These are phyloP conservation scores for Peromyscus californicus DNA, from an alignment of 2,113 vertebrate species.

Conservation along the genomic window DNA sequence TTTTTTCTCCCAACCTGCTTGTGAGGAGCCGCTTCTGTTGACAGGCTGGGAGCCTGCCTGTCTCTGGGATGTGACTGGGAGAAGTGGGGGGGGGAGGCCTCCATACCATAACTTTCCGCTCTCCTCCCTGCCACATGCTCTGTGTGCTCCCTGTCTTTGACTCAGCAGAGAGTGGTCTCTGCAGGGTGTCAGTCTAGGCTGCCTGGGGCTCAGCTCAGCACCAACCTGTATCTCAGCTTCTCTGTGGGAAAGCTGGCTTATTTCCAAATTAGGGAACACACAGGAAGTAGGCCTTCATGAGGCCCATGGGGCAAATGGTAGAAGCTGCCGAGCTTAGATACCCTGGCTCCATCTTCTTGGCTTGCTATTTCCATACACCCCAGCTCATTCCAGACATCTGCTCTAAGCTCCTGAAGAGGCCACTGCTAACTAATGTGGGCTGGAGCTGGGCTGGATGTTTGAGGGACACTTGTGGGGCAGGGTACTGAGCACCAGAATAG, in stretches of 20 bases:
- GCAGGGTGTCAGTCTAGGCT: neutral
- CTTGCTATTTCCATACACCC: neutral
- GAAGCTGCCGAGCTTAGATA: neutral
- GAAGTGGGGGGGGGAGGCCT: neutral
- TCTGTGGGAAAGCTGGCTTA: neutral
- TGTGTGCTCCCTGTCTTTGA: too few species aligned
- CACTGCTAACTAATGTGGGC: neutral
- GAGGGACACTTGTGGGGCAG: neutral
- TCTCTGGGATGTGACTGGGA: neutral
- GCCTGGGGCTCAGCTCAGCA: accelerated
- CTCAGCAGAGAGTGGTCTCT: neutral
- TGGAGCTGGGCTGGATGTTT: neutral
- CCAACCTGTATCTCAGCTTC: neutral
- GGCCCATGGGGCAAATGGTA: neutral
- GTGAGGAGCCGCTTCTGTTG: neutral
- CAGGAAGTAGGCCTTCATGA: neutral
- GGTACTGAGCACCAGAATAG: neutral
- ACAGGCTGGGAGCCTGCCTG: neutral
- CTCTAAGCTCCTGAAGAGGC: neutral
- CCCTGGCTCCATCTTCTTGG: accelerated
- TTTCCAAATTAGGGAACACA: constrained; percentile 3
- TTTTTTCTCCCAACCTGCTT: neutral
- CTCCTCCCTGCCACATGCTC: neutral
- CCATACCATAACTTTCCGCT: accelerated
- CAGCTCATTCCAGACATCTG: neutral